Conservation (phyloP, 2,888 invertebrate genomes). For the Phortica magna region DNA sequence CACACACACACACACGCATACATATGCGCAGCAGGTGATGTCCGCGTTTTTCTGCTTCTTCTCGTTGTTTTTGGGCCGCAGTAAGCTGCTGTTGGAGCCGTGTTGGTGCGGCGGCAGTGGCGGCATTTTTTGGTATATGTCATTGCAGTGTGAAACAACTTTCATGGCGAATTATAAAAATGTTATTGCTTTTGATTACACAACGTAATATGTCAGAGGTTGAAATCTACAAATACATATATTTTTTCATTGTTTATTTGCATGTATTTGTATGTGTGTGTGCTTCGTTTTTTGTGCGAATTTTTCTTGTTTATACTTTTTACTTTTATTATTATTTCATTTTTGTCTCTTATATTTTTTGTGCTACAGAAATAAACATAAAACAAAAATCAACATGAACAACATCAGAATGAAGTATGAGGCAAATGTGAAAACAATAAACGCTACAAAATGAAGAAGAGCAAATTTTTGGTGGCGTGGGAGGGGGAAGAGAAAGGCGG, state of each 20-base stretch:
- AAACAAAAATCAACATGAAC: too few relatives aligned
- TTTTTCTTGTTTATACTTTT: too few relatives aligned
- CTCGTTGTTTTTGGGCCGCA: not conserved
- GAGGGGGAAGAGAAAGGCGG: too few relatives aligned
- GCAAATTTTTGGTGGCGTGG: not conserved
- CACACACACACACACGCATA: not conserved
- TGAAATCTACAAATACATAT: not conserved
- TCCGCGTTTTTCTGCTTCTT: too few relatives aligned
- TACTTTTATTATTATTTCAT: too few relatives aligned
- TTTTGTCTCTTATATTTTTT: too few relatives aligned
- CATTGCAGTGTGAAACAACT: not conserved
- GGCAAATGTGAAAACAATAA: not conserved
- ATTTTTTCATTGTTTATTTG: constrained; percentile 8
- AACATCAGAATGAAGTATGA: too few relatives aligned
- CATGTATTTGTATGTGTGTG: not conserved
- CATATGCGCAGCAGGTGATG: too few relatives aligned
- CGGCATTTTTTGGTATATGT: not conserved
- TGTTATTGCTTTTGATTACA: constrained; percentile 7
- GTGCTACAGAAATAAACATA: too few relatives aligned
- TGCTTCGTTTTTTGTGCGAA: too few relatives aligned
- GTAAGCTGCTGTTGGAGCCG: not conserved
- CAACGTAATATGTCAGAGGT: not conserved
- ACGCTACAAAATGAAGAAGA: not conserved
- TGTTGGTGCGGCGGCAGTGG: too few relatives aligned
- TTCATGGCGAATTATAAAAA: constrained; percentile 13